phyloP scores from a whole-genome alignment of 1,140 invertebrate species.

The Aphidius ervi region DNA sequence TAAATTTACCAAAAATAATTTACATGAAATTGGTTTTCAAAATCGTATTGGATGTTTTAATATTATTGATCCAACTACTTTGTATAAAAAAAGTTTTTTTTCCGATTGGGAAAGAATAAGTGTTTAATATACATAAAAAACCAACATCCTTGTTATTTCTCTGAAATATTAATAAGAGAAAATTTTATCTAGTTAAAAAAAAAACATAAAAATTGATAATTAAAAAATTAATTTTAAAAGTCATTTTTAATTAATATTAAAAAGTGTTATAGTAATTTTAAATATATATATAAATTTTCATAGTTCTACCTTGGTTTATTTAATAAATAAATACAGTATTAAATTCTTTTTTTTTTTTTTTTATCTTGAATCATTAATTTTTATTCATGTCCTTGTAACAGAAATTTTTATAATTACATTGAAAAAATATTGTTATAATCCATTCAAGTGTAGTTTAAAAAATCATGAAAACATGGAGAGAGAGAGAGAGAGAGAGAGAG shows the following conservation, averaged over 20 bases:
- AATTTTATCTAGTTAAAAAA: not conserved
- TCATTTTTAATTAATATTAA: not conserved
- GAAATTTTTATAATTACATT: constrained; percentile 44
- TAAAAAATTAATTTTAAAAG: not conserved
- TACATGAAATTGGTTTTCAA: not conserved
- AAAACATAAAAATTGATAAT: constrained; percentile 16
- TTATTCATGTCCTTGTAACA: constrained; percentile 48
- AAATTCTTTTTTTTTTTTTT: constrained; percentile 12
- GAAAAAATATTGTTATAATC: constrained; percentile 30
- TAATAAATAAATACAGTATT: no score
- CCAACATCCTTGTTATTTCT: no score
- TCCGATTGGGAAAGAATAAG: constrained; percentile 15
- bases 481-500: constrained; percentile 13
- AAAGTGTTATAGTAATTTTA: no score
- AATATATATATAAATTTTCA: no score
- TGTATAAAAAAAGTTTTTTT: constrained; percentile 20
- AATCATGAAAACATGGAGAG: constrained; percentile 15
- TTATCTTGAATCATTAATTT: constrained; percentile 37
- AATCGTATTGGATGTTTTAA: constrained; percentile 22
- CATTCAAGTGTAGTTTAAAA: no score
- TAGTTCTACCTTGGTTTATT: no score
- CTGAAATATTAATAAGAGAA: no score
- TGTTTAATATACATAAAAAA: no score
- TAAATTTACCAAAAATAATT: not conserved
- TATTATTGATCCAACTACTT: constrained; percentile 26